A percentile compares a stretch with the other conserved stretches of the same genome.
These are phyloP conservation scores for Procambarus virginalis DNA, from an alignment of 1,140 invertebrate species.

Conservation along the genomic window DNA sequence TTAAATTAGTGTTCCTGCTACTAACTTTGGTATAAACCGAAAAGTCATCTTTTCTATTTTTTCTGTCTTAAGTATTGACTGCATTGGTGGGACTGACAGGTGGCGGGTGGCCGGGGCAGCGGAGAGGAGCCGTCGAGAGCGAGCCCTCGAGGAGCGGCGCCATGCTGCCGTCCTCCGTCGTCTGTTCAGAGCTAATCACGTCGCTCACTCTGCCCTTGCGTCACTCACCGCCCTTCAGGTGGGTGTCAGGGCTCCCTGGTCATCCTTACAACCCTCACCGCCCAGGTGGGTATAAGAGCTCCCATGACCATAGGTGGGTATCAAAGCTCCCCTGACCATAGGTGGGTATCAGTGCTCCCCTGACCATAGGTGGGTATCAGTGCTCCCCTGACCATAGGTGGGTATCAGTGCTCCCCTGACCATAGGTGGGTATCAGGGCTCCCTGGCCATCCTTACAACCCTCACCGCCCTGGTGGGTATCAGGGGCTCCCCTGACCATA, in stretches of 20 bases:
- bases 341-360: background rate
- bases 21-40: too few relatives aligned
- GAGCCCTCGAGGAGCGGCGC: constrained; percentile 35
- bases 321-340: background rate
- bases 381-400: background rate
- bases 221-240: constrained; percentile 38
- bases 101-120: constrained; percentile 32
- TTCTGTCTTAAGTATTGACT: background rate
- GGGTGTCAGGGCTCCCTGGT: background rate
- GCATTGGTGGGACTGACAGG: background rate
- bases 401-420: background rate
- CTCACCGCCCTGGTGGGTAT: too few relatives aligned
- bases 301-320: too few relatives aligned
- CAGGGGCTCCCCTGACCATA: too few relatives aligned
- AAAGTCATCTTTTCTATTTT: too few relatives aligned
- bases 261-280: too few relatives aligned
- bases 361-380: too few relatives aligned
- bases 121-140: constrained; percentile 31
- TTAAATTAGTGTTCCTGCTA: too few relatives aligned
- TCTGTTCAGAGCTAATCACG: constrained; percentile 21
- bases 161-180: constrained; percentile 47
- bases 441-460: too few relatives aligned
- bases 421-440: too few relatives aligned
- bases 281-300: too few relatives aligned
- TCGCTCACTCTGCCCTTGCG: constrained; percentile 35